Percentiles rank a stretch among this genome's conserved stretches.
Evolutionary conservation across 2,797 vertebrate species (phyloP).

Genomic region (Natrix natrix): DNA sequence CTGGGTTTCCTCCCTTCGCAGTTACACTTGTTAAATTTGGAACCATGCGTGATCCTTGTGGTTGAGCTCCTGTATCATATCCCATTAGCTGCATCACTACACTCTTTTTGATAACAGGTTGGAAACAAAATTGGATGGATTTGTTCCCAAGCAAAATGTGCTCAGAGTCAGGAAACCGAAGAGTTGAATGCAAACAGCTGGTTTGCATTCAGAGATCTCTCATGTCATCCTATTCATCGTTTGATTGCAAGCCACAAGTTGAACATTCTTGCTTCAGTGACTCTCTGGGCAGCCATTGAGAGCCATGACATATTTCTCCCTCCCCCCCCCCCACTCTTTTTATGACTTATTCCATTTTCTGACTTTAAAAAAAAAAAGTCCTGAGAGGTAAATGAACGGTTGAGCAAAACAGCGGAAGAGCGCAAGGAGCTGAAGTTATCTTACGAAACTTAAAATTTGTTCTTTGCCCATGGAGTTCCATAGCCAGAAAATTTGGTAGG

Average conservation of each 20-base stretch:
- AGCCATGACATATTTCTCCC: slow-evolving; percentile 9
- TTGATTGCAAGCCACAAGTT: slow-evolving; percentile 30
- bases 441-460: background rate
- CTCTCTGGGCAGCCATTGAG: background rate
- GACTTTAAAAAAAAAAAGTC: background rate
- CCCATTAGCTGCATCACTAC: background rate
- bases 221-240: slow-evolving; percentile 36
- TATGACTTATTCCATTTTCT: slow-evolving; percentile 2
- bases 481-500: background rate
- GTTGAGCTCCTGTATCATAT: background rate
- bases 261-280: slow-evolving; percentile 18
- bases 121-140: background rate
- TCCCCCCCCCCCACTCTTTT: no score
- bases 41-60: background rate
- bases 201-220: slow-evolving; percentile 32
- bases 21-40: background rate
- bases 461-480: background rate
- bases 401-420: slow-evolving; percentile 33
- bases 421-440: slow-evolving; percentile 28
- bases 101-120: background rate
- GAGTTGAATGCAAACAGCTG: slow-evolving; percentile 24
- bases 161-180: background rate
- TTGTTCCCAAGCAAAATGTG: background rate
- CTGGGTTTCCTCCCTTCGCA: background rate
- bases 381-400: slow-evolving; percentile 38